These are phyloP conservation scores for Drosophila atripex DNA, from an alignment of 2,888 invertebrate genomes.

Conservation along the genomic window DNA sequence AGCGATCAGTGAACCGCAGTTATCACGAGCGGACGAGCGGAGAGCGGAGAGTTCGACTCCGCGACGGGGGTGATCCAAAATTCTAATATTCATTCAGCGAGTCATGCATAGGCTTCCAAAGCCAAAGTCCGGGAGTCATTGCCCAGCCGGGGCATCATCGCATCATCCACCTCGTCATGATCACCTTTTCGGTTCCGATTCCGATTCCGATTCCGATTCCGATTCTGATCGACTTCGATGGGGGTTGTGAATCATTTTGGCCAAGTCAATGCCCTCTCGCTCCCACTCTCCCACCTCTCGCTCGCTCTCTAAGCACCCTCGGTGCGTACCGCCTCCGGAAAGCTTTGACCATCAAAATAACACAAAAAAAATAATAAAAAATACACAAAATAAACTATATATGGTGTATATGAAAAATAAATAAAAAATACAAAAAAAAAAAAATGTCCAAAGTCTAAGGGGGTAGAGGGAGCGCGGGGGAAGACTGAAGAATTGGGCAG, in stretches of 20 bases:
- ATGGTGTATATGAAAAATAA: background rate
- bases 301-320: conserved; percentile 23
- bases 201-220: conserved; percentile 1
- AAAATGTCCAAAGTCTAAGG: background rate
- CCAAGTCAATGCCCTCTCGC: conserved; percentile 39
- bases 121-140: conserved; percentile 20
- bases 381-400: background rate
- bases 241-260: conserved; percentile 37
- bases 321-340: conserved; percentile 7
- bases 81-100: conserved; percentile 3
- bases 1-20: conserved; percentile 39
- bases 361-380: background rate
- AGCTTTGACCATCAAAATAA: background rate
- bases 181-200: conserved; percentile 1
- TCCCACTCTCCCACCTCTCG: background rate
- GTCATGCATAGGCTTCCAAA: conserved; percentile 1
- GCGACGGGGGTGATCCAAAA: background rate
- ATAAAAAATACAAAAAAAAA: no score
- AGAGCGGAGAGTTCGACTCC: background rate
- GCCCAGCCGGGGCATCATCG: conserved; percentile 11
- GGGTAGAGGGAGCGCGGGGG: background rate
- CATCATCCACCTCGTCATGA: background rate
- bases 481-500: conserved; percentile 4
- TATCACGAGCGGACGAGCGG: conserved; percentile 9
- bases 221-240: conserved; percentile 1